Percentiles rank a stretch among this genome's conserved stretches.
phyloP scores from a whole-genome alignment of 2,113 vertebrate genomes.

The Takifugu flavidus region DNA sequence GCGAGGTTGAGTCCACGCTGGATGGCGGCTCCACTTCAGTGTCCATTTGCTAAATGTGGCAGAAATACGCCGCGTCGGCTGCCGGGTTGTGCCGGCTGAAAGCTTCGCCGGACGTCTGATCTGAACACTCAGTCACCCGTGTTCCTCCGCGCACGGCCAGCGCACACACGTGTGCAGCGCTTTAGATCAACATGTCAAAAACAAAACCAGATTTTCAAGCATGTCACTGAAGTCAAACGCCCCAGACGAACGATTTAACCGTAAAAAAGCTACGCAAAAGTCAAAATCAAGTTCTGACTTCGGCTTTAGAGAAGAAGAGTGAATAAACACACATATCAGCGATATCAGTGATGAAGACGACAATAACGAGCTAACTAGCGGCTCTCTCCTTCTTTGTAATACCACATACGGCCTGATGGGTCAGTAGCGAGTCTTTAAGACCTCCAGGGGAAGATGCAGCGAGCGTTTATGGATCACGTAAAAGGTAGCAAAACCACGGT shows the following conservation, averaged over 20 bases:
- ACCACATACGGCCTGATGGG: background rate
- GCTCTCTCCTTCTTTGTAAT: background rate
- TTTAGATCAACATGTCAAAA: too few species aligned
- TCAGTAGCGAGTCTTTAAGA: too few species aligned
- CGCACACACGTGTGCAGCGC: constrained; percentile 1
- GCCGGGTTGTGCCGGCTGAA: constrained; percentile 58
- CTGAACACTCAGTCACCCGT: constrained; percentile 20
- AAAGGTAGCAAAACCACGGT: too few species aligned
- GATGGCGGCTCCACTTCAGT: constrained; percentile 38
- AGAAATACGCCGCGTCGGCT: constrained; percentile 61
- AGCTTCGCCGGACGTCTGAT: constrained; percentile 49
- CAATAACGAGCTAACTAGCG: background rate
- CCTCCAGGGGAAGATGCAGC: too few species aligned
- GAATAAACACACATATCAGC: background rate
- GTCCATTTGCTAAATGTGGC: constrained; percentile 76
- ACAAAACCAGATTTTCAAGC: too few species aligned
- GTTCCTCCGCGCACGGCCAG: constrained; percentile 1
- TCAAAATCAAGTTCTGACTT: too few species aligned
- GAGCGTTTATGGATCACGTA: too few species aligned
- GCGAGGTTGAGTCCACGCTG: constrained; percentile 4
- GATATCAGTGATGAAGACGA: background rate
- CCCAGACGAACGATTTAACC: too few species aligned
- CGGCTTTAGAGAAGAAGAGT: too few species aligned
- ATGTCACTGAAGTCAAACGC: too few species aligned
- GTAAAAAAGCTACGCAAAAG: too few species aligned